Conservation (phyloP, 2,888 invertebrate species). For the Lasioglossum marginatum region DNA sequence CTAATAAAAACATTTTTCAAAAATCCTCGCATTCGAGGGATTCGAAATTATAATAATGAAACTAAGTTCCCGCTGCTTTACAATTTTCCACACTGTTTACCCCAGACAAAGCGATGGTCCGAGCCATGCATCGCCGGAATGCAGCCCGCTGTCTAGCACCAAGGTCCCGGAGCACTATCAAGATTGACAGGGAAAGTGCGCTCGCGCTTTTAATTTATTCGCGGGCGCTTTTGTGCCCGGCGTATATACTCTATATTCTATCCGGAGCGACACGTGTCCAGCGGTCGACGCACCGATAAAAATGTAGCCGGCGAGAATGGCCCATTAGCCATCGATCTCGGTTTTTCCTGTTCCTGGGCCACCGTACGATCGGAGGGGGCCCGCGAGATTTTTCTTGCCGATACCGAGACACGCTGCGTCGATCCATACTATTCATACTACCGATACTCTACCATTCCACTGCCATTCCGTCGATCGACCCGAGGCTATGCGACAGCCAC, state of each 20-base stretch:
- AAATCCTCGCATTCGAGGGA: neutral
- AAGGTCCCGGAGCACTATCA: neutral
- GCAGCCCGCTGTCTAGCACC: neutral
- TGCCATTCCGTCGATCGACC: slow-evolving; percentile 14
- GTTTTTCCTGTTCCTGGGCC: slow-evolving; percentile 4
- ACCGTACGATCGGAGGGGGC: neutral
- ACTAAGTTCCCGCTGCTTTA: neutral
- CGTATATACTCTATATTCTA: neutral
- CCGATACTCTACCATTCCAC: neutral
- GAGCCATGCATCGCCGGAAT: neutral
- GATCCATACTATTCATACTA: neutral
- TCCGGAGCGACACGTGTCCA: slow-evolving; percentile 8
- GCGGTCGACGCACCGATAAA: neutral
- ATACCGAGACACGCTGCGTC: neutral
- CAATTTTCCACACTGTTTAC: neutral
- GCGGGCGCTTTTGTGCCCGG: neutral
- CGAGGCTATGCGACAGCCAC: neutral
- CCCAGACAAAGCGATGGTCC: neutral
- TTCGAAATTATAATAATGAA: neutral
- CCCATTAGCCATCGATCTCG: slow-evolving; percentile 12
- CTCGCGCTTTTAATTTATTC: slow-evolving; percentile 12
- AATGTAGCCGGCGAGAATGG: slow-evolving; percentile 1
- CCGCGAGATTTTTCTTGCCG: slow-evolving; percentile 50
- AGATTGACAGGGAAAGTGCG: slow-evolving; percentile 19
- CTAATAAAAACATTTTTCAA: neutral